phyloP scores from a whole-genome alignment of 2,888 invertebrate genomes.

The Stenichneumon culpator region DNA sequence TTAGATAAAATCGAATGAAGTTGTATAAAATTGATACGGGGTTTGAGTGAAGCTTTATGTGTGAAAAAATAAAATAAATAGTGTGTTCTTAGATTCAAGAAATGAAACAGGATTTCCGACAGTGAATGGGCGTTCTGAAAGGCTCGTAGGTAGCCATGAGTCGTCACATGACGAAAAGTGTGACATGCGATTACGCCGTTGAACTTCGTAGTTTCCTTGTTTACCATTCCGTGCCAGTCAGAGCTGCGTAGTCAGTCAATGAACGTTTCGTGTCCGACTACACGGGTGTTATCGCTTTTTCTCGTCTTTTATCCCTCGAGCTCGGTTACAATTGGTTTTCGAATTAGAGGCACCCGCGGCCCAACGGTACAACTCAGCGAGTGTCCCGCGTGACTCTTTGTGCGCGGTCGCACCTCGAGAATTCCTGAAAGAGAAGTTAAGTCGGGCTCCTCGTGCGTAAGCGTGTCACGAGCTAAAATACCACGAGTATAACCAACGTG shows the following conservation, averaged over 20 bases:
- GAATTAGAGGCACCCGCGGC: slow-evolving; percentile 42
- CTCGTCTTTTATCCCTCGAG: slow-evolving; percentile 23
- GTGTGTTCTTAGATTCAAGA: background rate
- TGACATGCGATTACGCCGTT: slow-evolving; percentile 21
- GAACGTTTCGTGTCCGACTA: slow-evolving; percentile 31
- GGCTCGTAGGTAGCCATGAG: slow-evolving; percentile 10
- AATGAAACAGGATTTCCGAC: background rate
- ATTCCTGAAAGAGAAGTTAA: slow-evolving; percentile 27
- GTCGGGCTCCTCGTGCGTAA: background rate
- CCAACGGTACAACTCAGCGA: slow-evolving; percentile 23
- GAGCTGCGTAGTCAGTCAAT: slow-evolving; percentile 32
- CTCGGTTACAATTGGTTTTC: slow-evolving; percentile 51
- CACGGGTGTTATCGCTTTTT: slow-evolving; percentile 9
- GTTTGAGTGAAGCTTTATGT: background rate
- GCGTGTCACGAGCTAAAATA: slow-evolving; percentile 27
- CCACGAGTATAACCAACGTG: slow-evolving; percentile 27
- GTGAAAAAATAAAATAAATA: background rate
- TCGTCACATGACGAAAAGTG: slow-evolving; percentile 24
- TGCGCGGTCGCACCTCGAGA: slow-evolving; percentile 25
- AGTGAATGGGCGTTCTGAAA: background rate
- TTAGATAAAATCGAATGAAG: background rate
- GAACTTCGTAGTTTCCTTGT: slow-evolving; percentile 17
- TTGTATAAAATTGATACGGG: background rate
- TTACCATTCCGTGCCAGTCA: slow-evolving; percentile 6
- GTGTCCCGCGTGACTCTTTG: slow-evolving; percentile 57